Conservation (phyloP, 2,113 vertebrate species). For the Hippoglossus stenolepis region DNA sequence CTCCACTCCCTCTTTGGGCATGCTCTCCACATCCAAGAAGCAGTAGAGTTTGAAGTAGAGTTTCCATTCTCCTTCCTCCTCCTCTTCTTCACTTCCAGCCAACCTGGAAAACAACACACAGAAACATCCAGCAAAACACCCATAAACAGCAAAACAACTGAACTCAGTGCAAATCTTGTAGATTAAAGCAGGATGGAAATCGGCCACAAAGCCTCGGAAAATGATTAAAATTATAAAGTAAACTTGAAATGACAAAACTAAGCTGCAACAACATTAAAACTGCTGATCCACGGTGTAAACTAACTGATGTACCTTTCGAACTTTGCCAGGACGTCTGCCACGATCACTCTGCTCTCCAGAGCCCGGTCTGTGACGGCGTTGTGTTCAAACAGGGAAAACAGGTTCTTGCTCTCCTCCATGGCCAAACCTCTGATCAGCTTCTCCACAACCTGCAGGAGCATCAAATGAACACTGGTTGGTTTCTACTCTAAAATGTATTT, state of each 20-base stretch:
- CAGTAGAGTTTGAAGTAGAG: conserved; percentile 96
- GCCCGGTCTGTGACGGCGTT: conserved; percentile 90
- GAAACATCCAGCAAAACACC: background rate
- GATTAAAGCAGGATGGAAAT: no score
- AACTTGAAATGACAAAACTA: no score
- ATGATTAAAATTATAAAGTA: no score
- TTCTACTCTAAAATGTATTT: no score
- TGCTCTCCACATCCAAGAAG: conserved; percentile 92
- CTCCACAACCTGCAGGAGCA: conserved; percentile 91
- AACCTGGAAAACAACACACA: conserved; percentile 76
- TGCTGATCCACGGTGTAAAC: background rate
- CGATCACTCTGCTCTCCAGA: conserved; percentile 95
- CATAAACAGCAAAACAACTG: no score
- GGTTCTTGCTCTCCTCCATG: conserved; percentile 98
- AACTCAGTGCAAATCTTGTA: no score
- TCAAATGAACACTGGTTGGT: background rate
- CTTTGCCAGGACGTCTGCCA: conserved; percentile 95
- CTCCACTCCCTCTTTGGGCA: conserved; percentile 92
- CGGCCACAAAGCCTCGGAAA: no score
- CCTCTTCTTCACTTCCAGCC: conserved; percentile 87
- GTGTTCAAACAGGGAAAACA: conserved; percentile 98
- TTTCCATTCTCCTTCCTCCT: conserved; percentile 89
- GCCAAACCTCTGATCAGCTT: conserved; percentile 96
- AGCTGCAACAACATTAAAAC: background rate
- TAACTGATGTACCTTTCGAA: conserved; percentile 89